A percentile compares a stretch with the other conserved stretches of the same genome.
Conservation (phyloP, 2,797 vertebrate species). For the Phyllotis vaccarum region DNA sequence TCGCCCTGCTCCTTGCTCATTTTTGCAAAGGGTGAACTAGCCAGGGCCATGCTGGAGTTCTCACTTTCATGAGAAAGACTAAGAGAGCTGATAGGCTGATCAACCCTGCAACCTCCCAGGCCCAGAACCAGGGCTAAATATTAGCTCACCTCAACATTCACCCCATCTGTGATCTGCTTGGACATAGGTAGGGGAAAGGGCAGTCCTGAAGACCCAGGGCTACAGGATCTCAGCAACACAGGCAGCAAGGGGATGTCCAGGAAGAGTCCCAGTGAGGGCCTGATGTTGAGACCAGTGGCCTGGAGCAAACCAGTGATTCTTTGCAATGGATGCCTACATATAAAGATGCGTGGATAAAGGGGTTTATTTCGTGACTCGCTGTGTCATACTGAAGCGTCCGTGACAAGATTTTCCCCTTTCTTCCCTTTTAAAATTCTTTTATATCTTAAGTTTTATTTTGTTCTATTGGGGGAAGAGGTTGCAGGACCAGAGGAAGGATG, state of each 20-base stretch:
- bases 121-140: no score
- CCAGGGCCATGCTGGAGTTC: neutral
- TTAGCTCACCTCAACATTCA: no score
- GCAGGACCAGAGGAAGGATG: neutral
- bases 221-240: neutral
- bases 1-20: neutral
- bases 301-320: neutral
- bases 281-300: no score
- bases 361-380: neutral
- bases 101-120: no score
- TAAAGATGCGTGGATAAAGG: neutral
- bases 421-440: neutral
- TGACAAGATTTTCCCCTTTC: neutral
- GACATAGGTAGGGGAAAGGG: neutral
- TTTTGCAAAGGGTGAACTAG: no score
- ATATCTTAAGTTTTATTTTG: neutral
- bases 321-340: neutral
- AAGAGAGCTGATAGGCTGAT: neutral
- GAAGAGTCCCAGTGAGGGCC: neutral
- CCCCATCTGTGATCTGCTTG: no score
- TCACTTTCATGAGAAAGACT: neutral
- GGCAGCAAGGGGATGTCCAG: neutral
- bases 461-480: neutral
- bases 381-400: neutral
- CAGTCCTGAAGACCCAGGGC: neutral